Evolutionary conservation across 2,113 vertebrate genomes (phyloP), one percentile per base, ranked within the genome.

Genomic region (Gobius niger): DNA sequence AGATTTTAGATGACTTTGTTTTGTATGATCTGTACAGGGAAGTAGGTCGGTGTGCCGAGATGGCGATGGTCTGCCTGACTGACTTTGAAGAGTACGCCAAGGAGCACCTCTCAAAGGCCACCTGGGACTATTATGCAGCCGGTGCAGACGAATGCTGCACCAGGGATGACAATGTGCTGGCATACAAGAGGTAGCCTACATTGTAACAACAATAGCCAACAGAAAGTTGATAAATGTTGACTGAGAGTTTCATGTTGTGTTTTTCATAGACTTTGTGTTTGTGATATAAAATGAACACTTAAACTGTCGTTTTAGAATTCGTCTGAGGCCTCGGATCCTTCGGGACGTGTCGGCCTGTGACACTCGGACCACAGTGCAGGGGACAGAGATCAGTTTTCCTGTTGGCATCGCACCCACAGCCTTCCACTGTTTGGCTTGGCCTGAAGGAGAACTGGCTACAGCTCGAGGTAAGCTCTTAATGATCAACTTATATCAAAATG

Each of bases 371-470:
- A 93, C 91, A 0, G 82, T 98, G 13, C 92, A 94, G 63, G 98
- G 96, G 0, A 90, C 83, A 0, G 92, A 96, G 81, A 95, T 98
- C 89, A 94, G 89, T 69, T 95, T 94, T 49, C 96, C 96, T 0
- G 93, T 98, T 1, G 93, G 96, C n/a, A 96, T 99, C 0, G 93
- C 96, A 0, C 96, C 97, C 0, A 96, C 95, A 0, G 94, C 94
- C 24, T 97, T 98, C 66, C 96, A 98, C 79, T 92, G 94, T 53
- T 82, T 98, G 7, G 94, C 95, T 34, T 98, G 96, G 93, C 94
- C 94, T 0, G 95, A 98, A 24, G 98, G 97, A 24, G 97, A 99
- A 87, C 79, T 93, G 85, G 97, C 96, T 80, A 99, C 97, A 41
- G 95, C 97, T 67, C 94, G 93, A 83, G 98, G 97, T 98, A 59